phyloP scores from a whole-genome alignment of 1,140 invertebrate genomes.

The Drosophila mojavensis region DNA sequence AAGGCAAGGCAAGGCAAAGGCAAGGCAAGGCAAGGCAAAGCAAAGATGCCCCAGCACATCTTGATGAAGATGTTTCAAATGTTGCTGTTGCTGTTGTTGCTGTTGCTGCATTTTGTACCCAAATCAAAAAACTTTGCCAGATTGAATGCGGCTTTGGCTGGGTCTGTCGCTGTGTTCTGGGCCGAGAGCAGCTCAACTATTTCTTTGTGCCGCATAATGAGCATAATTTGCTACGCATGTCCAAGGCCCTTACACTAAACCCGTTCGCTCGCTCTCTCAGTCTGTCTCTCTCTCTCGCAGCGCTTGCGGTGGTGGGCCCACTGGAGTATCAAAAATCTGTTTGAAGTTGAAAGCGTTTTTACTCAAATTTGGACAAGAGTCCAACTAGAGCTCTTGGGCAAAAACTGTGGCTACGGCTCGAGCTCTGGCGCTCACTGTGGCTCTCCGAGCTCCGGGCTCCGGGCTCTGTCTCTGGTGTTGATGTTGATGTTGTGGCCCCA shows the following conservation, averaged over 20 bases:
- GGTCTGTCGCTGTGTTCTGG: not conserved
- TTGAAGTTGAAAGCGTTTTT: constrained; percentile 48
- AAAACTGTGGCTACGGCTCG: no score
- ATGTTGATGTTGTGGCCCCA: not conserved
- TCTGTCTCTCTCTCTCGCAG: no score
- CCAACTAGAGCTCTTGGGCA: not conserved
- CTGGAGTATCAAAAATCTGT: constrained; percentile 42
- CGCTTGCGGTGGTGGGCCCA: constrained; percentile 43
- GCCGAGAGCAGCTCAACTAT: constrained; percentile 36
- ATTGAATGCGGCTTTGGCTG: not conserved
- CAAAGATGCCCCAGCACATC: constrained; percentile 14
- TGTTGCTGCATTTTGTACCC: constrained; percentile 27
- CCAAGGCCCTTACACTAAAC: not conserved
- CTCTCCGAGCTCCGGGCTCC: no score
- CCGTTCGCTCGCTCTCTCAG: not conserved
- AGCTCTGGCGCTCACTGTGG: not conserved
- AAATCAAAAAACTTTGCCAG: constrained; percentile 43
- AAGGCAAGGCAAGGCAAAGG: no score
- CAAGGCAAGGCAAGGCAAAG: not conserved
- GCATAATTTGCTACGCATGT: constrained; percentile 42
- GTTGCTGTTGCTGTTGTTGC: constrained; percentile 1
- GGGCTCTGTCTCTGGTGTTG: not conserved
- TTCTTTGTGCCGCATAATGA: constrained; percentile 46
- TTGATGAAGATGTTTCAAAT: constrained; percentile 14
- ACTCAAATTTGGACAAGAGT: constrained; percentile 6